Base-by-base conservation (phyloP, 2,888 invertebrate genomes). In the Sinohyriopsis cumingii region DNA sequence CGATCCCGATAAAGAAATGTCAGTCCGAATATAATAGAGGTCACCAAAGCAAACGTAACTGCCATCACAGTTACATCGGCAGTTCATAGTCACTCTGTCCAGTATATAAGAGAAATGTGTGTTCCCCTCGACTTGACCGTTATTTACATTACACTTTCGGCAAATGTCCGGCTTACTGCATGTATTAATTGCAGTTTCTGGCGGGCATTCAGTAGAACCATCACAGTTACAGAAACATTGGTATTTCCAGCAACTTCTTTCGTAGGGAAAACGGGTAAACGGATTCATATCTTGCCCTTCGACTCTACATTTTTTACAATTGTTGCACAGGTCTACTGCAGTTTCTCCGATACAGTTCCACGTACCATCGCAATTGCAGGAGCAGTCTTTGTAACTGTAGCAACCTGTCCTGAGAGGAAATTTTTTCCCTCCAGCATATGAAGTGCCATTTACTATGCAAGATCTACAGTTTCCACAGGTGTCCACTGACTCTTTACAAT, bases 181-280 rank as follows among this genome's bases (percentile, higher is more conserved):
- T 7, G 73, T 72, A 62, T 76, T 71, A 18, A 75, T 67, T 0
- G 70, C 73, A 1, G 72, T 72, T 1, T 68, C 70, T 22, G 71
- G 71, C 0, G 85, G 85, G 59, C 85, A 85, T 20, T 72, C 68
- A 55, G 81, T 80, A 25, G 80, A 77, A 1, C 87, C 87, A 55
- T 86, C 82, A 70, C 87, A 87, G 33, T 78, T 77, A 72, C 87
- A 87, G 24, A 82, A 82, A 66, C 87, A 87, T 22, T 75, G 68
- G 54, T 78, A 80, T 33, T 65, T 65, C 68, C 75, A 72, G 55
- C 84, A 84, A 0, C 72, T 68, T 56, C 70, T 60, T n/a, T 73
- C 70, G 20, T 78, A 55, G 1, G 68, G 70, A 59, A 81, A 83
- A 55, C 77, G 70, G 9, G 76, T 66, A 56, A 79, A 80, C 7